Base-by-base conservation (phyloP, 1,140 invertebrate genomes). In the Cyclargus thomasi region DNA sequence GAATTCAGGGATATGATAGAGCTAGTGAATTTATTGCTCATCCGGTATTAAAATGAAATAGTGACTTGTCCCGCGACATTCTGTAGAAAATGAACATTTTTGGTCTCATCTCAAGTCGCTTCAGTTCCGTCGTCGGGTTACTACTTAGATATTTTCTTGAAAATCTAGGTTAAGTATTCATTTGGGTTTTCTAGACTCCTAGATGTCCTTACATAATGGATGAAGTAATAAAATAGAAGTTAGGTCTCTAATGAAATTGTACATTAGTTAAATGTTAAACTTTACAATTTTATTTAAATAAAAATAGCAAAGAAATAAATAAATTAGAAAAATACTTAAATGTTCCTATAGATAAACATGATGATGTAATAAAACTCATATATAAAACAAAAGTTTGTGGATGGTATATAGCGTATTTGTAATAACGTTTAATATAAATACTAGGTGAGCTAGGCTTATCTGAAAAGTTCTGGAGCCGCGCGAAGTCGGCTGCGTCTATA, bases 401-500 rank as follows among this genome's bases (percentile, higher is more conserved):
- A 8, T 8, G 29, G 29, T 29, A 29, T 29, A 20, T 59, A 59
- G 20, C 55, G 20, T 11, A 18, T 11, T 59, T 20, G 55, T 59
- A 20, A 59, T 20, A 59, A 59, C 55, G 55, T 59, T 22, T 59
- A 59, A 59, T 59, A 59, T 59, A 59, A 59, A 59, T 59, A 59
- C 20, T 21, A 59, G 55, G 39, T 11, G 39, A 59, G 55, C 55
- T 18, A 59, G 18, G 55, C 55, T 20, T 59, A 59, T 36, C 65
- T 62, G 22, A 20, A 17, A 53, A 29, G 23, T 67, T 62, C 17
- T 20, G 55, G 35, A 57, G 29, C 35, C 18, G 29, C 65, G 53
- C 29, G 57, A 67, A 67, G 53, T 67, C 65, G 23, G 23, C 65
- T 59, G 29, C 79, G 76, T 81, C 79, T 76, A 82, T 85, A 82